Conservation (phyloP, 2,797 vertebrate species). For the Rhinogobio ventralis region DNA sequence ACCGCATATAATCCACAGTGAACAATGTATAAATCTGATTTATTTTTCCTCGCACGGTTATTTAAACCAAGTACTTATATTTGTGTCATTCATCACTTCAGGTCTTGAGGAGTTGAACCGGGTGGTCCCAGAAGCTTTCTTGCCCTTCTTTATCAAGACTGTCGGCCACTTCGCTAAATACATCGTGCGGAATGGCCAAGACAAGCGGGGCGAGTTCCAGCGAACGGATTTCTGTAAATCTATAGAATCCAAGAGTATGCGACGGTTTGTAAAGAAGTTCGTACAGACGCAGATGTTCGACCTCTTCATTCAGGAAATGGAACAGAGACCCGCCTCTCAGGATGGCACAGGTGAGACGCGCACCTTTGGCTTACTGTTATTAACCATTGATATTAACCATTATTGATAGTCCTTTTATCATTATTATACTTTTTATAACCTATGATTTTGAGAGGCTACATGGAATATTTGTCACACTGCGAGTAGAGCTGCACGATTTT, state of each 20-base stretch:
- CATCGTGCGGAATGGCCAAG: slow-evolving; percentile 70
- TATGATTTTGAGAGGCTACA: neutral
- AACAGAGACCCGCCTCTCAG: slow-evolving; percentile 82
- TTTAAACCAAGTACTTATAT: neutral
- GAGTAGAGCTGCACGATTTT: neutral
- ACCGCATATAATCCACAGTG: neutral
- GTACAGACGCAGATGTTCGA: slow-evolving; percentile 94
- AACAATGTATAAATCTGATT: neutral
- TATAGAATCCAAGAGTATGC: slow-evolving; percentile 80
- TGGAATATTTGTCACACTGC: neutral
- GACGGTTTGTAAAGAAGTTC: slow-evolving; percentile 89
- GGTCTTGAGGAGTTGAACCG: slow-evolving; percentile 86
- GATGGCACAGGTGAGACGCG: slow-evolving; percentile 77
- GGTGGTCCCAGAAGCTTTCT: slow-evolving; percentile 87
- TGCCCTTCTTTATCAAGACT: slow-evolving; percentile 89
- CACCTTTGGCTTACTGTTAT: neutral
- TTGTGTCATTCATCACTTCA: slow-evolving; percentile 61
- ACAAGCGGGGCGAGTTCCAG: slow-evolving; percentile 76
- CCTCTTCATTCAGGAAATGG: slow-evolving; percentile 91
- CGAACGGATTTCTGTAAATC: slow-evolving; percentile 87
- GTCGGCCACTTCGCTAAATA: slow-evolving; percentile 86
- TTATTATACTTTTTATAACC: neutral
- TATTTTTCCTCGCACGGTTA: neutral
- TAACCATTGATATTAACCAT: neutral
- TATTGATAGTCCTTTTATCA: neutral